These are phyloP conservation scores for Hedychridium roseum DNA, from an alignment of 2,888 invertebrate species.

Conservation along the genomic window DNA sequence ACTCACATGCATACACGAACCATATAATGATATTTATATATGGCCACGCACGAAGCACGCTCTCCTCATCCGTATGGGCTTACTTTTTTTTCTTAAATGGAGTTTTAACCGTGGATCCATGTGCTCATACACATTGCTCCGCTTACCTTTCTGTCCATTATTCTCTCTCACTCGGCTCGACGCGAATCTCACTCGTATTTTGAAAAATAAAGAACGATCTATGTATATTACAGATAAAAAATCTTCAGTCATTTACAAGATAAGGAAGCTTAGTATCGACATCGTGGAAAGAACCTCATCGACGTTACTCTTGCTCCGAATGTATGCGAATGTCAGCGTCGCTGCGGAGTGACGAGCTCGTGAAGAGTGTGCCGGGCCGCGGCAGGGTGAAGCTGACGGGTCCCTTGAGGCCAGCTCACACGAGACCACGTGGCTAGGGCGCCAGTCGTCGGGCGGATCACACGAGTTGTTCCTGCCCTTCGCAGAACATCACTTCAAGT, in stretches of 20 bases:
- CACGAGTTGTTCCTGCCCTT: slow-evolving; percentile 58
- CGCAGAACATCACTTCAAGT: slow-evolving; percentile 78
- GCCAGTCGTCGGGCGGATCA: slow-evolving; percentile 56
- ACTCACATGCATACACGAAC: slow-evolving; percentile 21
- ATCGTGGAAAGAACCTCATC: slow-evolving; percentile 43
- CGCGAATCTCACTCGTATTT: slow-evolving; percentile 39
- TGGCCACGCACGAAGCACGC: slow-evolving; percentile 29
- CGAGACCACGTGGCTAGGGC: slow-evolving; percentile 52
- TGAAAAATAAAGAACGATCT: slow-evolving; percentile 60
- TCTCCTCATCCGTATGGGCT: no score
- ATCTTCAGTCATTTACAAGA: slow-evolving; percentile 59
- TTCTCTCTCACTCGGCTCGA: no score
- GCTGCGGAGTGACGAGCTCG: slow-evolving; percentile 38
- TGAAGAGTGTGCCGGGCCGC: slow-evolving; percentile 35
- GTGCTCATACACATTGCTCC: slow-evolving; percentile 52
- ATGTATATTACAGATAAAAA: slow-evolving; percentile 55
- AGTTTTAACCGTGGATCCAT: slow-evolving; percentile 36
- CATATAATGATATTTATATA: slow-evolving; percentile 38
- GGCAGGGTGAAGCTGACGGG: slow-evolving; percentile 21
- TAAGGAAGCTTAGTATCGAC: slow-evolving; percentile 55
- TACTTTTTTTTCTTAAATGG: slow-evolving; percentile 29
- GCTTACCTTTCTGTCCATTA: slow-evolving; percentile 18
- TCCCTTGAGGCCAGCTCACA: slow-evolving; percentile 55
- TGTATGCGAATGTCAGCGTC: slow-evolving; percentile 42
- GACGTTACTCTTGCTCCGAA: slow-evolving; percentile 41